These are phyloP conservation scores for Prosopocoilus inquinatus DNA, from an alignment of 2,888 invertebrate genomes.

Conservation along the genomic window DNA sequence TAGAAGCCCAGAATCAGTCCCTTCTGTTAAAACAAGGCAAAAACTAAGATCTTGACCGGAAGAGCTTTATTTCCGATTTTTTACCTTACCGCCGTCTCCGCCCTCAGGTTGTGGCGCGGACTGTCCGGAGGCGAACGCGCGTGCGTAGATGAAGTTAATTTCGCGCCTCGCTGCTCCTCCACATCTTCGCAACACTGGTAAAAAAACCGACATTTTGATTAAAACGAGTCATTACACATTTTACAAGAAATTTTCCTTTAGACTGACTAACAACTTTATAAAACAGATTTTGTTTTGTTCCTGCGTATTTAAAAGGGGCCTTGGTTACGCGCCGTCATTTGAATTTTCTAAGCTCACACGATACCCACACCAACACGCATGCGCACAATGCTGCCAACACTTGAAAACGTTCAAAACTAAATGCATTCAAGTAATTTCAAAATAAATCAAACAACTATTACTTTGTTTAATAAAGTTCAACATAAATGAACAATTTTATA, in stretches of 20 bases:
- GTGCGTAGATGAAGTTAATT: neutral
- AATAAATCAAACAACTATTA: too few species aligned
- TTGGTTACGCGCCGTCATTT: conserved; percentile 28
- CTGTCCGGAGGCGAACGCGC: too few species aligned
- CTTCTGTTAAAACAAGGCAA: conserved; percentile 46
- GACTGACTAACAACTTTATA: conserved; percentile 21
- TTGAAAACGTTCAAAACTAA: too few species aligned
- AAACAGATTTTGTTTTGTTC: conserved; percentile 25
- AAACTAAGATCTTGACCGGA: neutral
- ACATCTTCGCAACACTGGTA: conserved; percentile 25
- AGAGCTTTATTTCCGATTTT: too few species aligned
- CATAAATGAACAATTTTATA: too few species aligned
- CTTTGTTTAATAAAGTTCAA: too few species aligned
- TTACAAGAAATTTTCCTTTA: conserved; percentile 33
- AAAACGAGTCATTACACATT: conserved; percentile 29
- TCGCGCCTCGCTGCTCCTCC: neutral
- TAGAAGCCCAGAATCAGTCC: conserved; percentile 59
- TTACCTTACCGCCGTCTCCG: conserved; percentile 6
- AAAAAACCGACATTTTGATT: conserved; percentile 28
- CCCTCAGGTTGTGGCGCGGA: neutral
- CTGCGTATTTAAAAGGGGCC: neutral
- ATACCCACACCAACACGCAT: neutral
- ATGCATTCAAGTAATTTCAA: too few species aligned
- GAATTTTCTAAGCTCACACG: conserved; percentile 13
- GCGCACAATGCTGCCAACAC: neutral